Base-by-base conservation (phyloP, 2,888 invertebrate species). In the Exocentrus adspersus region DNA sequence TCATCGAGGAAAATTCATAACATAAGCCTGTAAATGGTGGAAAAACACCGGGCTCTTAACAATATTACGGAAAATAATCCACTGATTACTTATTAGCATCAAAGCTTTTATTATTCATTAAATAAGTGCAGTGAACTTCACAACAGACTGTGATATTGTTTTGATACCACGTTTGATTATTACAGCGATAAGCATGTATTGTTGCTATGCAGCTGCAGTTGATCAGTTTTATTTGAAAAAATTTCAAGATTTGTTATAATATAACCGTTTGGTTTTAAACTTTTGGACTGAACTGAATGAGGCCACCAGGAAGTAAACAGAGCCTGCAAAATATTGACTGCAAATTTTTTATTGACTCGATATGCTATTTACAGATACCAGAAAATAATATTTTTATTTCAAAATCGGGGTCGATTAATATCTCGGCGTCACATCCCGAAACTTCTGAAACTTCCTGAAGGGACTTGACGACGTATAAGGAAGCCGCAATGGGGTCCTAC, bases 101-200 rank as follows among this genome's bases (percentile, higher is more conserved):
- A 51, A 51, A 32, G 51, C 32, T 51, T 30, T 51, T 51, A 51
- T 51, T 51, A 51, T 51, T 51, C 32, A 51, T 51, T 32, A 32
- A 51, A 32, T 24, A 37, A 51, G 51, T 32, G 32, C 51, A 32
- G 19, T 32, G 51, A 48, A 51, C 51, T 30, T 32, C 19, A 51
- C 32, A 32, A 51, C 12, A 37, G 32, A 43, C 7, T 19, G 43
- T 2, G 16, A 10, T 43, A 12, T 37, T 46, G 17, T n/a, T 37
- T 6, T 46, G 20, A 46, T 14, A 7, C 7, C 6, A 20, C 24
- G 2, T 21, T 10, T n/a, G 20, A 19, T 46, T 21, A 10, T 46
- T n/a, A n/a, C n/a, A n/a, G n/a, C n/a, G 24, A 24, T 24, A 24
- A 24, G 3, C 24, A n/a, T n/a, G 24, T 24, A 5, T 24, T 24